Evolutionary conservation across 1,140 invertebrate species (phyloP).

Genomic region (Subanguina moxae): DNA sequence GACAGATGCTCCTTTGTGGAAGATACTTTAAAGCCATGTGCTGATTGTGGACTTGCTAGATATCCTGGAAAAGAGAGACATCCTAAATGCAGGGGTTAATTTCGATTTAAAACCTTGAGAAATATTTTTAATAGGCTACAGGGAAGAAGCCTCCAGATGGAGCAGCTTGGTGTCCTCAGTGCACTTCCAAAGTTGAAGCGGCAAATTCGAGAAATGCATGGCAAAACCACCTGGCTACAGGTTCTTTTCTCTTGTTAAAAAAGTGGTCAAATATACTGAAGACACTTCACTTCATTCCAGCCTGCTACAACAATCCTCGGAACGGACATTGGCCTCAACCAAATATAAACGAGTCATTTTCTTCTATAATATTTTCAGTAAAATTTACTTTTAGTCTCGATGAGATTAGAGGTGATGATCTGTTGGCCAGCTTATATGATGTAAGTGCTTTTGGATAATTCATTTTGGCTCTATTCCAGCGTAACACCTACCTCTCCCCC

Average conservation of each 20-base stretch:
- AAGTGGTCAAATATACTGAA: too few species aligned
- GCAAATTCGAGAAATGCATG: background rate
- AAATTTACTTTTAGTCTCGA: background rate
- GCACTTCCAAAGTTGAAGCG: background rate
- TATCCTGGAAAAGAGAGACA: background rate
- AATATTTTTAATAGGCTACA: background rate
- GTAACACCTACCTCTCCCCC: too few species aligned
- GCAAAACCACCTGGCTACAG: background rate
- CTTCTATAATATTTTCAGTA: background rate
- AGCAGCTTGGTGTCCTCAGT: background rate
- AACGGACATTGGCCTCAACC: background rate
- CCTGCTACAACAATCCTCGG: conserved; percentile 1
- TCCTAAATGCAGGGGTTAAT: background rate
- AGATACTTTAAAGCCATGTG: background rate
- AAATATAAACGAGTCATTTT: background rate
- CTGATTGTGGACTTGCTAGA: background rate
- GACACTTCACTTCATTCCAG: background rate
- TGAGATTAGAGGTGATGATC: background rate
- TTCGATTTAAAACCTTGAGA: background rate
- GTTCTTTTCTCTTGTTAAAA: too few species aligned
- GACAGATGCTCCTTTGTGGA: background rate
- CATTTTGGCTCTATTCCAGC: background rate
- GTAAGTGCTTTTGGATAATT: background rate
- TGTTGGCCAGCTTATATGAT: background rate
- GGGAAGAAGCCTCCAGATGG: background rate